A percentile compares a stretch with the other conserved stretches of the same genome.
Conservation (phyloP, 2,888 invertebrate genomes). For the Tridacna crocea region DNA sequence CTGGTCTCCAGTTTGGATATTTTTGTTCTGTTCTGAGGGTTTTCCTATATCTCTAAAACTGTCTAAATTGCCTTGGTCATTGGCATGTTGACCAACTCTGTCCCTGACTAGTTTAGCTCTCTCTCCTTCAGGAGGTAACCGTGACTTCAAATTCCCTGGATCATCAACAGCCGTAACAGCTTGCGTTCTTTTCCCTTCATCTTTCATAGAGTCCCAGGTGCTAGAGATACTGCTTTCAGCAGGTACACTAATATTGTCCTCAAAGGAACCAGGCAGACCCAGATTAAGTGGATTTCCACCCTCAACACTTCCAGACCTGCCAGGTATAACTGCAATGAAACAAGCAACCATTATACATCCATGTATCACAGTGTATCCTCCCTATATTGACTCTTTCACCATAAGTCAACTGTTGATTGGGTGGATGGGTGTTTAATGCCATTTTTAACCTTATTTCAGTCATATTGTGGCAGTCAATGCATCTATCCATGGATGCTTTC, state of each 20-base stretch:
- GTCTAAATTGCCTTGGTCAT: not conserved
- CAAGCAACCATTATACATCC: too few species aligned
- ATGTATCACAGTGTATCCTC: too few species aligned
- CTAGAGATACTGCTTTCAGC: not conserved
- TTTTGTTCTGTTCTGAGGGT: constrained; percentile 3
- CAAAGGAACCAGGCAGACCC: not conserved
- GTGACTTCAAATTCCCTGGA: not conserved
- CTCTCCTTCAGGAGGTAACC: constrained; percentile 17
- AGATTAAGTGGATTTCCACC: not conserved
- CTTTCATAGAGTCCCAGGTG: not conserved
- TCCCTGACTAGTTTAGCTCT: constrained; percentile 17
- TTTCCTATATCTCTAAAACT: constrained; percentile 16
- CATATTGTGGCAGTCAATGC: too few species aligned
- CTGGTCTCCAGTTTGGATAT: not conserved
- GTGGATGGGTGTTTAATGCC: too few species aligned
- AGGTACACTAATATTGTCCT: not conserved
- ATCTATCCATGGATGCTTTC: too few species aligned
- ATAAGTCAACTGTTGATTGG: too few species aligned
- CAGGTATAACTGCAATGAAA: too few species aligned
- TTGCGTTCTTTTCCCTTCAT: constrained; percentile 15
- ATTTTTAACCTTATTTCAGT: too few species aligned
- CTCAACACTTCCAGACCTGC: too few species aligned
- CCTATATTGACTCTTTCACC: too few species aligned
- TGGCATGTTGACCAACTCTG: constrained; percentile 18
- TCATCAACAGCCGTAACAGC: constrained; percentile 18